Evolutionary conservation across 2,797 vertebrate genomes (phyloP).

Genomic region (Fratercula arctica): DNA sequence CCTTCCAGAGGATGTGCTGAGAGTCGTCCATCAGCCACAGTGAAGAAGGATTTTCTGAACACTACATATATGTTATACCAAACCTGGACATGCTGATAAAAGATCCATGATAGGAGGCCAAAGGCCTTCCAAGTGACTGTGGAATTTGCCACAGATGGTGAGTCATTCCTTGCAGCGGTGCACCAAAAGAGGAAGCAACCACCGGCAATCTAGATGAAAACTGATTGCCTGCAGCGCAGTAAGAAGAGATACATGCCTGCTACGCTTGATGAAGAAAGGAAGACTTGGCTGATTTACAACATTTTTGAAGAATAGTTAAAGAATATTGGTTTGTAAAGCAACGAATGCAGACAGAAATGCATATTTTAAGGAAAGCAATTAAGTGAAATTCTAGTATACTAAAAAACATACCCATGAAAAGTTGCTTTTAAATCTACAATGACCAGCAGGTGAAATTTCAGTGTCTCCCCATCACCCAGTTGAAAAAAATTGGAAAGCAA

Average conservation of each 20-base stretch:
- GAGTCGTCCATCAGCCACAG: background rate
- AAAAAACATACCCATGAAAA: background rate
- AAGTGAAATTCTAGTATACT: background rate
- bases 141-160: background rate
- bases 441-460: background rate
- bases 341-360: background rate
- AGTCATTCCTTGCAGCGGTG: background rate
- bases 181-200: slow-evolving; percentile 4
- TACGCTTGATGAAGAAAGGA: background rate
- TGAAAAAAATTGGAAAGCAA: background rate
- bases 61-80: background rate
- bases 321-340: background rate
- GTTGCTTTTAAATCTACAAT: background rate
- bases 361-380: background rate
- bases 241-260: background rate
- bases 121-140: background rate
- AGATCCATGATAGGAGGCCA: background rate
- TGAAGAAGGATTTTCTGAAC: background rate
- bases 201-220: background rate
- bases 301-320: background rate
- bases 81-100: background rate
- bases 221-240: background rate
- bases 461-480: background rate
- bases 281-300: background rate
- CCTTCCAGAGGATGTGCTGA: background rate